Percentiles rank a stretch among this genome's conserved stretches.
Conservation (phyloP, 2,113 vertebrate genomes). For the Ophthalmolycus amberensis region DNA sequence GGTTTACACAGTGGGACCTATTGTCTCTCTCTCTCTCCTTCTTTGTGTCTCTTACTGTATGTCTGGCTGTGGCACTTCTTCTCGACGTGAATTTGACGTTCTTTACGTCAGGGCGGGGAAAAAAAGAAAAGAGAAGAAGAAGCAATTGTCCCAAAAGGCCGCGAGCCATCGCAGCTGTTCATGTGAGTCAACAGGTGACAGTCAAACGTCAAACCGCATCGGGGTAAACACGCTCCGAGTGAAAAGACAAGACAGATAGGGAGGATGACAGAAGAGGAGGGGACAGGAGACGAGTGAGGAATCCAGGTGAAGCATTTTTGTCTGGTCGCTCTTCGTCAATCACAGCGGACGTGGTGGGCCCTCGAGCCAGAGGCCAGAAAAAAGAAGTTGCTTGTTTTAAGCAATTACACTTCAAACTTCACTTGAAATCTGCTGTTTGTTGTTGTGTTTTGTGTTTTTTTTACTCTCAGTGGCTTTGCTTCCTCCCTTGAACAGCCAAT, state of each 20-base stretch:
- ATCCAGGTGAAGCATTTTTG: constrained; percentile 66
- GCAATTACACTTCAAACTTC: constrained; percentile 34
- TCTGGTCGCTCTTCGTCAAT: constrained; percentile 63
- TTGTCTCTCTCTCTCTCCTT: constrained; percentile 51
- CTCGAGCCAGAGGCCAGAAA: constrained; percentile 7
- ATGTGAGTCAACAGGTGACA: constrained; percentile 76
- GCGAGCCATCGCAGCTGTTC: constrained; percentile 43
- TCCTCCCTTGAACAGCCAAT: not conserved
- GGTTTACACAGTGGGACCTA: constrained; percentile 66
- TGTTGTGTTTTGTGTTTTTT: not conserved
- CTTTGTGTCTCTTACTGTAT: constrained; percentile 43
- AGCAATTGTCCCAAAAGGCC: constrained; percentile 36
- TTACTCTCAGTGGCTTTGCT: not conserved
- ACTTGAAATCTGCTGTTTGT: not conserved
- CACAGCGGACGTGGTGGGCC: constrained; percentile 45
- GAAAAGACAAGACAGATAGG: constrained; percentile 55
- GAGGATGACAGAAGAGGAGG: not conserved
- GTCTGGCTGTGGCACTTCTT: constrained; percentile 29
- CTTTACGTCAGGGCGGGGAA: not conserved
- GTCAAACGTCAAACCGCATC: constrained; percentile 60
- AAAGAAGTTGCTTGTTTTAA: constrained; percentile 12
- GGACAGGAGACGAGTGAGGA: constrained; percentile 5
- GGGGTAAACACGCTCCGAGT: constrained; percentile 50
- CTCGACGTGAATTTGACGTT: constrained; percentile 25
- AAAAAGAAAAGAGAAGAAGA: not conserved